Evolutionary conservation across 2,797 vertebrate genomes (phyloP).

Genomic region (Gymnoscopelus microlampas): DNA sequence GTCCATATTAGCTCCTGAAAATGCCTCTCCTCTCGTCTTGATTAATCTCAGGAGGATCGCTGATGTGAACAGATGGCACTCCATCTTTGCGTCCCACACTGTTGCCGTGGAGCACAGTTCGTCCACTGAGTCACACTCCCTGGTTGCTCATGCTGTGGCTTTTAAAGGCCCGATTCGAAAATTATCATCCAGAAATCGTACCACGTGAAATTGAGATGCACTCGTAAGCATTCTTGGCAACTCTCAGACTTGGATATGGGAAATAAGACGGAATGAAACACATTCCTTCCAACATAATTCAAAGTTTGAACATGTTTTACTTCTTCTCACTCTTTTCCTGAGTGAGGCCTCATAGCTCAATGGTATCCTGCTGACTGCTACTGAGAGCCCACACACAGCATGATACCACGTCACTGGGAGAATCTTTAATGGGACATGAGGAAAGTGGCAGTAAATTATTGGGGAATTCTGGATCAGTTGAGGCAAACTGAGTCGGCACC

Average conservation of each 20-base stretch:
- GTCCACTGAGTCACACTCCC: slow-evolving; percentile 67
- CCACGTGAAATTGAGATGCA: slow-evolving; percentile 30
- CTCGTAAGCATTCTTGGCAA: slow-evolving; percentile 10
- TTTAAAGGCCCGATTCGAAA: slow-evolving; percentile 43
- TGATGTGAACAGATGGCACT: slow-evolving; percentile 67
- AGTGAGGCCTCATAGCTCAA: slow-evolving; percentile 16
- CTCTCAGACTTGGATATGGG: not conserved
- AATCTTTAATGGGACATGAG: too few species aligned
- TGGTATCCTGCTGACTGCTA: slow-evolving; percentile 29
- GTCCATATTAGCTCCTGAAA: slow-evolving; percentile 16
- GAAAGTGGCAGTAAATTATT: not conserved
- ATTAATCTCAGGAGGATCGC: slow-evolving; percentile 44
- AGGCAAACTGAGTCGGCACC: not conserved
- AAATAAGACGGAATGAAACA: not conserved
- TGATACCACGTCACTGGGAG: not conserved
- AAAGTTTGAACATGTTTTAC: too few species aligned
- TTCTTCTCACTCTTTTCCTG: too few species aligned
- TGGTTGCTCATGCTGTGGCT: slow-evolving; percentile 60
- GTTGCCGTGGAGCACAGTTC: slow-evolving; percentile 66
- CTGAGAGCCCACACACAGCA: slow-evolving; percentile 12
- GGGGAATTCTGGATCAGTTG: slow-evolving; percentile 31
- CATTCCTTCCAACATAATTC: too few species aligned
- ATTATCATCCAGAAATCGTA: slow-evolving; percentile 18
- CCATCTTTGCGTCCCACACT: slow-evolving; percentile 64
- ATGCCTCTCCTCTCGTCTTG: slow-evolving; percentile 42